Evolutionary conservation across 2,113 vertebrate species (phyloP).

Genomic region (Anolis sagrei): DNA sequence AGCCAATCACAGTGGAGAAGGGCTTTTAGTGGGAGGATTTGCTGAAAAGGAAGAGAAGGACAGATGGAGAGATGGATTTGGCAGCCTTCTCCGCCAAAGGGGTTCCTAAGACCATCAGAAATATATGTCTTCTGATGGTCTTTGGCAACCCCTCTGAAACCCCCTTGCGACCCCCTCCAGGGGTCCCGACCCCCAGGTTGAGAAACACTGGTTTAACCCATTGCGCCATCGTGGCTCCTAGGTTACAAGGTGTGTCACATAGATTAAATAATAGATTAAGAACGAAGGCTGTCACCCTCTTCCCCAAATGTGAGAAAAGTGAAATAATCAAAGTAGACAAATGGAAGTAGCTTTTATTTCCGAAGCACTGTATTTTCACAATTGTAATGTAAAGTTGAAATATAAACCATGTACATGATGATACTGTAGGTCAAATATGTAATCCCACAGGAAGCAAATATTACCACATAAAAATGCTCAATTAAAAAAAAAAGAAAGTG

Average conservation of each 20-base stretch:
- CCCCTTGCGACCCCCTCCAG: too few relatives aligned
- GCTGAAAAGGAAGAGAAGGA: too few relatives aligned
- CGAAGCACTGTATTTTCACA: conserved; percentile 80
- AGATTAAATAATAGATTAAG: neutral
- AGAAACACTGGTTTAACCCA: too few relatives aligned
- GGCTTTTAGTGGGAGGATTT: too few relatives aligned
- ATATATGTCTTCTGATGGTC: too few relatives aligned
- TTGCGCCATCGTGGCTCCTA: too few relatives aligned
- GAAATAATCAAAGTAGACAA: conserved; percentile 66
- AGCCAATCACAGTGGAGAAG: too few relatives aligned
- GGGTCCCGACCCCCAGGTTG: too few relatives aligned
- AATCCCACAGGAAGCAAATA: conserved; percentile 73
- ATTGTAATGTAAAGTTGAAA: conserved; percentile 75
- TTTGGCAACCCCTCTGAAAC: too few relatives aligned
- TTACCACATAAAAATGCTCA: conserved; percentile 67
- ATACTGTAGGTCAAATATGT: conserved; percentile 68
- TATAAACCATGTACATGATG: conserved; percentile 75
- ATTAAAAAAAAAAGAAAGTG: conserved; percentile 69
- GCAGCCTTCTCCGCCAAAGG: too few relatives aligned
- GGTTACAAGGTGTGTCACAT: neutral
- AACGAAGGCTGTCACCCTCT: neutral
- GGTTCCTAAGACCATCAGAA: too few relatives aligned
- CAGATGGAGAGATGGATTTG: too few relatives aligned
- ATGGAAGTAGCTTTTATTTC: conserved; percentile 81
- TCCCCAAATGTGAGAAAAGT: neutral